phyloP scores from a whole-genome alignment of 1,140 invertebrate species.

The Eciton burchellii region DNA sequence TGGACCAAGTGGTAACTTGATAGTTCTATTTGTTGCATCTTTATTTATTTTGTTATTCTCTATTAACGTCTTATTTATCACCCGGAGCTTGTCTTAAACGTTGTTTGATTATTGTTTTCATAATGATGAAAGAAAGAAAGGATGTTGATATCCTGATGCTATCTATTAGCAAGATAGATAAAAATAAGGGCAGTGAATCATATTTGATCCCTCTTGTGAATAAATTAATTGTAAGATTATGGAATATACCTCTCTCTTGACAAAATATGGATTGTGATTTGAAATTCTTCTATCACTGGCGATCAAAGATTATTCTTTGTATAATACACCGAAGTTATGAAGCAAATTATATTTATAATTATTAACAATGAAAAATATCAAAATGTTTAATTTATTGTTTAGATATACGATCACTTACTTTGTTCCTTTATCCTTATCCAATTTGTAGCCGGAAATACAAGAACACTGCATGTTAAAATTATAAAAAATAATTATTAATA shows the following conservation, averaged over 20 bases:
- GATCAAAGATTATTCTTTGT: constrained; percentile 75
- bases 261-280: constrained; percentile 40
- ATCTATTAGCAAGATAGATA: constrained; percentile 28
- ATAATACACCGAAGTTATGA: constrained; percentile 79
- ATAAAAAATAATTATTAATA: constrained; percentile 1
- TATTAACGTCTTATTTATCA: constrained; percentile 46
- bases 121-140: constrained; percentile 40
- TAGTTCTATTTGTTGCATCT: constrained; percentile 50
- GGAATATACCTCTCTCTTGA: constrained; percentile 52
- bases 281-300: constrained; percentile 50
- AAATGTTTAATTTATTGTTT: constrained; percentile 63
- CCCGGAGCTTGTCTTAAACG: constrained; percentile 29
- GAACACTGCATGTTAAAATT: neutral
- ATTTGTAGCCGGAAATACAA: neutral
- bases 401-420: neutral
- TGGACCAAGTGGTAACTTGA: constrained; percentile 45
- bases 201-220: constrained; percentile 43
- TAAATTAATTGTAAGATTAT: constrained; percentile 52
- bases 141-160: constrained; percentile 29
- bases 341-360: constrained; percentile 82
- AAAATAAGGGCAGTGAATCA: constrained; percentile 15
- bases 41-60: constrained; percentile 42
- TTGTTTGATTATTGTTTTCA: constrained; percentile 60
- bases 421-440: constrained; percentile 5
- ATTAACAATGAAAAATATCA: constrained; percentile 74